phyloP scores from a whole-genome alignment of 1,140 invertebrate species.

The Bombus difficillimus region DNA sequence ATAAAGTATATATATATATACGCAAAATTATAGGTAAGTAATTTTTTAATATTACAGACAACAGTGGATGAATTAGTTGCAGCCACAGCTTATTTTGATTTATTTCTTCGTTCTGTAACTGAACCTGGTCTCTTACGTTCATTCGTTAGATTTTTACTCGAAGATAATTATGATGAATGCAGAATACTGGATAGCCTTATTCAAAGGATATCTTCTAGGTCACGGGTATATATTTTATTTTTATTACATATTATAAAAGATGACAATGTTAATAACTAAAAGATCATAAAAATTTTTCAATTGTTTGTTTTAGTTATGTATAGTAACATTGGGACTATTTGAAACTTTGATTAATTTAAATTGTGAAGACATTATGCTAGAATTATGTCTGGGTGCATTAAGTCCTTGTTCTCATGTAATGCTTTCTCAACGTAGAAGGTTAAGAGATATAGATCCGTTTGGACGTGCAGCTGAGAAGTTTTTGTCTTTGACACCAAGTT shows the following conservation, averaged over 20 bases:
- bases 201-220: constrained; percentile 87
- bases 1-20: background rate
- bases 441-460: constrained; percentile 91
- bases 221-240: constrained; percentile 84
- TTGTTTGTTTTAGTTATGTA: constrained; percentile 88
- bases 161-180: constrained; percentile 91
- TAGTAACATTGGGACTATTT: constrained; percentile 95
- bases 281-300: background rate
- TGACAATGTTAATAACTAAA: background rate
- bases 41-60: constrained; percentile 83
- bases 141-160: constrained; percentile 93
- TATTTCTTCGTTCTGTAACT: constrained; percentile 93
- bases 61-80: constrained; percentile 94
- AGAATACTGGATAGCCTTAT: constrained; percentile 91
- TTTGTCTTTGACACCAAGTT: constrained; percentile 89
- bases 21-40: background rate
- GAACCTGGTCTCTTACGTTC: constrained; percentile 92
- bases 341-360: constrained; percentile 95
- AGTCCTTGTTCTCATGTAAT: constrained; percentile 95
- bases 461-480: constrained; percentile 93
- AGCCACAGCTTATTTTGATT: constrained; percentile 95
- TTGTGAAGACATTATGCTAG: constrained; percentile 98
- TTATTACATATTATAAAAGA: background rate
- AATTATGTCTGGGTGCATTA: constrained; percentile 94
- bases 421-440: constrained; percentile 89